Conservation (phyloP, 2,113 vertebrate genomes). For the Burhinus oedicnemus region DNA sequence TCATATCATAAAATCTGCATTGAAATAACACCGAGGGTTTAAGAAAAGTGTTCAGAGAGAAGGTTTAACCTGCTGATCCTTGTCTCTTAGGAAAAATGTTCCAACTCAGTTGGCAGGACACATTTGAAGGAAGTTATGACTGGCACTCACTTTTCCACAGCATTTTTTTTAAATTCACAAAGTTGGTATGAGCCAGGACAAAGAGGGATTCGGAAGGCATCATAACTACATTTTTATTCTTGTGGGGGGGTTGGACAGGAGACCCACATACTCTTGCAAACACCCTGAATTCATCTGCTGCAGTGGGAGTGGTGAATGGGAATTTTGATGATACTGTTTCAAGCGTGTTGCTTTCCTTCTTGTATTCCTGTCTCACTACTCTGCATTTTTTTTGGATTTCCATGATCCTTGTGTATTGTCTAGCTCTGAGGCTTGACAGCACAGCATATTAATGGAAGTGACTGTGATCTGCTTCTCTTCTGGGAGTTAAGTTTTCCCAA, state of each 20-base stretch:
- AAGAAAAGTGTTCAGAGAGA: not conserved
- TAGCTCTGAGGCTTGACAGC: not conserved
- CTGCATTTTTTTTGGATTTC: not conserved
- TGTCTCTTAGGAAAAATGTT: not conserved
- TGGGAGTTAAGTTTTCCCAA: not conserved
- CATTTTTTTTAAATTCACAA: fast-evolving
- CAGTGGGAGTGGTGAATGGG: not conserved
- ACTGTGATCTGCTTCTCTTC: not conserved
- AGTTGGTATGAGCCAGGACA: not conserved
- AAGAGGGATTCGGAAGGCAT: not conserved
- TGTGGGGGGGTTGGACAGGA: not conserved
- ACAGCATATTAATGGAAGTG: not conserved
- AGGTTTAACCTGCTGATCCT: not conserved
- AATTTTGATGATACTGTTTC: not conserved
- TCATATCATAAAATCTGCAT: not conserved
- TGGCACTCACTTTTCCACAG: not conserved
- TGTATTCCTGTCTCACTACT: not conserved
- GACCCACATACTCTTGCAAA: not conserved
- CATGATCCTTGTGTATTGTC: not conserved
- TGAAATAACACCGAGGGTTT: not conserved
- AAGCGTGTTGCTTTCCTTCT: not conserved
- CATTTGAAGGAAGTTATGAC: not conserved
- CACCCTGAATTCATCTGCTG: not conserved
- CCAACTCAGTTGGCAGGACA: not conserved
- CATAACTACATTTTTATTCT: not conserved